phyloP scores from a whole-genome alignment of 2,888 invertebrate genomes.

The Drosophila anomelani region DNA sequence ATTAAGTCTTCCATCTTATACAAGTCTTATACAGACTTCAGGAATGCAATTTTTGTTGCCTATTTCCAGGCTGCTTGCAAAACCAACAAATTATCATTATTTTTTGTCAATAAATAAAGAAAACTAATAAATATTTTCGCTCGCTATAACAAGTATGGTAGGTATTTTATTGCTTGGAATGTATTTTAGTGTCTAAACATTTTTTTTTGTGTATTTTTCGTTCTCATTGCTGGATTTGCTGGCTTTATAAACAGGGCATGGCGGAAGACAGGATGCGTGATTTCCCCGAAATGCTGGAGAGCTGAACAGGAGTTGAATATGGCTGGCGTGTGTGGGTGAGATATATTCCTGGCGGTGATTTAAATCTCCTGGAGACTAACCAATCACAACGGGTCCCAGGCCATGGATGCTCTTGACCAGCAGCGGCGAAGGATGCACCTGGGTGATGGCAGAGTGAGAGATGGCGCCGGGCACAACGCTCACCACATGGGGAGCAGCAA shows the following conservation, averaged over 20 bases:
- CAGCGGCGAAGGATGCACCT: conserved; percentile 84
- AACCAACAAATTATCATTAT: neutral
- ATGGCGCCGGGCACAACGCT: conserved; percentile 83
- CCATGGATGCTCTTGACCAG: conserved; percentile 55
- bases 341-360: conserved; percentile 5
- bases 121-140: conserved; percentile 21
- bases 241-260: conserved; percentile 64
- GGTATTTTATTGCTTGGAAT: conserved; percentile 68
- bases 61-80: conserved; percentile 52
- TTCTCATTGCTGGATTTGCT: conserved; percentile 53
- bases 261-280: conserved; percentile 32
- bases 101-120: neutral
- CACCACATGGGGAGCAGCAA: conserved; percentile 52
- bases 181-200: conserved; percentile 52
- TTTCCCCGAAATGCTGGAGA: conserved; percentile 28
- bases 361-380: conserved; percentile 21
- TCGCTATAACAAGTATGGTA: conserved; percentile 52
- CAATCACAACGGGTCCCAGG: conserved; percentile 45
- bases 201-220: conserved; percentile 50
- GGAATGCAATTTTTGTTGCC: neutral
- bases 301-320: conserved; percentile 33
- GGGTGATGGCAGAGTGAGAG: conserved; percentile 86
- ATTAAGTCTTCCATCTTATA: conserved; percentile 5
- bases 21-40: conserved; percentile 14
- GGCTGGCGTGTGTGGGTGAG: conserved; percentile 30